Conservation (phyloP, 2,113 vertebrate species). For the Oreochromis tanganicae region DNA sequence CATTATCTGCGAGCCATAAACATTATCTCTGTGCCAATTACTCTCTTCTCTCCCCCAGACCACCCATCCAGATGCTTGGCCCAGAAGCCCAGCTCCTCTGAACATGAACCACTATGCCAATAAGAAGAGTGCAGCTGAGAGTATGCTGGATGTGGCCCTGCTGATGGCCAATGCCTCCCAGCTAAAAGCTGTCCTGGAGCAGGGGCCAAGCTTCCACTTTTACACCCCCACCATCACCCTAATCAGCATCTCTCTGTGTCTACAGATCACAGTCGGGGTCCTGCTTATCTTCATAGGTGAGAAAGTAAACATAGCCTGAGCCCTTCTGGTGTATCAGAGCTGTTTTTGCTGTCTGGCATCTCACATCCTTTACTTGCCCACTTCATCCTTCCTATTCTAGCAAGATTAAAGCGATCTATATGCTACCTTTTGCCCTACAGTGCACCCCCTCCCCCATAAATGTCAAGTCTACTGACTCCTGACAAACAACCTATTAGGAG, state of each 20-base stretch:
- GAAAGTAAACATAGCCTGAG: slow-evolving; percentile 14
- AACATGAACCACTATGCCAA: slow-evolving; percentile 88
- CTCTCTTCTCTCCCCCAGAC: slow-evolving; percentile 27
- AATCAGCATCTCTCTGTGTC: slow-evolving; percentile 81
- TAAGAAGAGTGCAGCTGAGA: slow-evolving; percentile 88
- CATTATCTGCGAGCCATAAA: not conserved
- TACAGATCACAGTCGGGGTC: slow-evolving; percentile 83
- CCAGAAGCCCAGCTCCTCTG: slow-evolving; percentile 57
- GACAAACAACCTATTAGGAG: slow-evolving; percentile 41
- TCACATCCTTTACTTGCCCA: not conserved
- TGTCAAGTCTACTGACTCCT: slow-evolving; percentile 36
- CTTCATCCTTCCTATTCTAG: not conserved
- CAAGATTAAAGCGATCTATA: not conserved
- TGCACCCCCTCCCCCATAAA: not conserved
- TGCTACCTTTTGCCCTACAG: not conserved
- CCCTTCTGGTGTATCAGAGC: not conserved
- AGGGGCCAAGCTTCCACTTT: slow-evolving; percentile 77
- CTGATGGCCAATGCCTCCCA: slow-evolving; percentile 91
- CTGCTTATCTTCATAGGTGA: slow-evolving; percentile 89
- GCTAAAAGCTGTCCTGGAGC: slow-evolving; percentile 84
- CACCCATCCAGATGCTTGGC: slow-evolving; percentile 11
- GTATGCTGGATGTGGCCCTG: slow-evolving; percentile 88
- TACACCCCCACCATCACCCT: slow-evolving; percentile 77
- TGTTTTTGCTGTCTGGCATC: not conserved
- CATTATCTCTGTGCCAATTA: slow-evolving; percentile 1